Evolutionary conservation across 2,888 invertebrate genomes (phyloP).

Genomic region (Chrysolina haemoptera): DNA sequence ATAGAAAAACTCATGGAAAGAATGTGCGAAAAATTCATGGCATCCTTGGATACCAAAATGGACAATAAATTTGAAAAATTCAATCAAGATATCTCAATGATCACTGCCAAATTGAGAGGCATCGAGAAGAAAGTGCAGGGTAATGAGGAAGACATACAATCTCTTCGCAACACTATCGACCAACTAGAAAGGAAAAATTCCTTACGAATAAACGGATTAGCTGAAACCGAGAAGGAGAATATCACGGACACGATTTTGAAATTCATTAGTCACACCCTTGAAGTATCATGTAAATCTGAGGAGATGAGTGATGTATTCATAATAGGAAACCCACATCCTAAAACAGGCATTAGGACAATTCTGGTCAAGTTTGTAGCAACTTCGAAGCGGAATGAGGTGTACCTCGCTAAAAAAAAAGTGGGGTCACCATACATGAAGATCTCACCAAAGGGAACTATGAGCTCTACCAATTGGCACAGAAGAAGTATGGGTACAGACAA

Average conservation of each 20-base stretch:
- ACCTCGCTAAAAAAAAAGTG: constrained; percentile 15
- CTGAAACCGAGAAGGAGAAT: neutral
- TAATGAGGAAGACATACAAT: constrained; percentile 2
- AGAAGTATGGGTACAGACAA: too few relatives aligned
- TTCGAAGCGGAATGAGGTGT: constrained; percentile 11
- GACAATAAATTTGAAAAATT: too few relatives aligned
- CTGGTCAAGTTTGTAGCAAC: constrained; percentile 15
- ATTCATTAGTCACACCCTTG: constrained; percentile 16
- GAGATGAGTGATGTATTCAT: constrained; percentile 20
- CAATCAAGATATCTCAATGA: neutral
- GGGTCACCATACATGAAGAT: neutral
- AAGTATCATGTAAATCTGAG: constrained; percentile 8
- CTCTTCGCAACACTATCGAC: too few relatives aligned
- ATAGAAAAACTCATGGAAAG: too few relatives aligned
- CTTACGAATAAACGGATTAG: constrained; percentile 8
- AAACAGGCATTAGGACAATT: neutral
- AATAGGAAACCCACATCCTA: constrained; percentile 16
- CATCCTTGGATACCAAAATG: too few relatives aligned
- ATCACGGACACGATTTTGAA: neutral
- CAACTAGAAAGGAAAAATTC: constrained; percentile 12
- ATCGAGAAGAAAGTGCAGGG: constrained; percentile 6
- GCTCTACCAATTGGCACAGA: too few relatives aligned
- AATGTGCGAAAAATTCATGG: too few relatives aligned
- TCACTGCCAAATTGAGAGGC: constrained; percentile 12
- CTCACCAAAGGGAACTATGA: neutral